Percentiles rank a stretch among this genome's conserved stretches.
Evolutionary conservation across 2,797 vertebrate genomes (phyloP).

Genomic region (Sebastes steindachneri): DNA sequence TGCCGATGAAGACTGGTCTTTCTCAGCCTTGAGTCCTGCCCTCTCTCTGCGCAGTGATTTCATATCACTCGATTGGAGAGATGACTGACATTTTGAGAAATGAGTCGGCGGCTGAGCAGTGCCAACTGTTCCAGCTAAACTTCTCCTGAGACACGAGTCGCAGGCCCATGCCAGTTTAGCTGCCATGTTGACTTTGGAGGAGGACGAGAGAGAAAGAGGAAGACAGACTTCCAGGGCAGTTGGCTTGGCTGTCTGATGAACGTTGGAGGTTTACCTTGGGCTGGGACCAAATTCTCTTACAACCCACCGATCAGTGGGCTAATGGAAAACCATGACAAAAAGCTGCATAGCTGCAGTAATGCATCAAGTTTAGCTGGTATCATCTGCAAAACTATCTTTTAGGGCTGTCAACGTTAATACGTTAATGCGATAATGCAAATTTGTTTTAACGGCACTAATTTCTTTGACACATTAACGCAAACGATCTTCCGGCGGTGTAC

Average conservation of each 20-base stretch:
- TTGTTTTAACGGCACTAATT: no score
- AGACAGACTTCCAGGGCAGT: slow-evolving; percentile 16
- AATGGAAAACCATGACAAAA: slow-evolving; percentile 29
- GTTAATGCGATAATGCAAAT: no score
- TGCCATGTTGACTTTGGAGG: slow-evolving; percentile 69
- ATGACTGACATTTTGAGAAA: slow-evolving; percentile 30
- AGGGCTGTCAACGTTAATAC: no score
- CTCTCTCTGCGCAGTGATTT: slow-evolving; percentile 25
- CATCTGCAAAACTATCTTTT: neutral
- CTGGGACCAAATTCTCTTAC: slow-evolving; percentile 40
- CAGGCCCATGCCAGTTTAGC: slow-evolving; percentile 42
- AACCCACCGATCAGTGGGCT: slow-evolving; percentile 20
- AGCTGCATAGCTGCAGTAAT: slow-evolving; percentile 1
- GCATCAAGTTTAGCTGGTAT: neutral
- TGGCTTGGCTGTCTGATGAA: slow-evolving; percentile 24
- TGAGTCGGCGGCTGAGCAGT: slow-evolving; percentile 16
- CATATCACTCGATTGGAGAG: slow-evolving; percentile 8
- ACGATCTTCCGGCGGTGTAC: no score
- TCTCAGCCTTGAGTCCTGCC: slow-evolving; percentile 21
- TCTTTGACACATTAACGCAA: no score
- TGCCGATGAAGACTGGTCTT: slow-evolving; percentile 25
- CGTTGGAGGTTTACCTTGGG: slow-evolving; percentile 52
- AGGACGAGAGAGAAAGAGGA: slow-evolving; percentile 29
- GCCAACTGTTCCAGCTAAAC: slow-evolving; percentile 40
- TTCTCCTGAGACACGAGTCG: slow-evolving; percentile 49